Base-by-base conservation (phyloP, 1,140 invertebrate genomes). In the Gyrodactylus salaris region DNA sequence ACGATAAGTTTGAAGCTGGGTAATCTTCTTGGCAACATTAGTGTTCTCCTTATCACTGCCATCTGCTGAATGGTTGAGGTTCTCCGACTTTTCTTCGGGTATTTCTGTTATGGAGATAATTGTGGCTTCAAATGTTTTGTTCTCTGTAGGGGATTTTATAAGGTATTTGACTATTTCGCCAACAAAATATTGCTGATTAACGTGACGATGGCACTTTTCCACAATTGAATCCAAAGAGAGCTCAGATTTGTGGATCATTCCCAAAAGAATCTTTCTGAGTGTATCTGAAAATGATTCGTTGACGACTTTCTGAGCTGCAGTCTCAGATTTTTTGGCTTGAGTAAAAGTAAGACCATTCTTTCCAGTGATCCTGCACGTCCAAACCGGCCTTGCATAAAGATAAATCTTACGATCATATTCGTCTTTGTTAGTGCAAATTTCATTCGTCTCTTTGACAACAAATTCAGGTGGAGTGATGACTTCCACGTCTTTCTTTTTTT, bases 351-450 rank as follows among this genome's bases (percentile, higher is more conserved):
- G 76, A 72, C 79, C 79, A 7, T 78, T 78, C 74, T 81, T 80
- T 0, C 81, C 81, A n/a, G 80, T 82, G 74, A 79, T 79, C 70
- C 79, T 79, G 75, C 81, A 82, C 1, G 80, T 81, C 81, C 81
- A 82, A n/a, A 82, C 79, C 24, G 75, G 77, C 54, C 76, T 75
- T 70, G 75, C 76, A 74, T 77, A 77, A 68, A 77, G 68, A 20
- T 76, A 71, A 16, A 25, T 25, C 26, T 71, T 71, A 16, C 70
- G 20, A 71, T 71, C 25, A 24, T 24, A 25, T 71, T 71, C 70
- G 1, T 71, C 70, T 71, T 71, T 1, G 25, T 71, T 71, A 24
- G 21, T 20, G 25, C 70, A 71, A 1, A 71, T 71, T 25, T 71
- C 70, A 71, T 71, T 71, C n/a, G 70, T 71, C n/a, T 54, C 34